Evolutionary conservation across 1,140 invertebrate species (phyloP).

Genomic region (Acromyrmex echinatior): DNA sequence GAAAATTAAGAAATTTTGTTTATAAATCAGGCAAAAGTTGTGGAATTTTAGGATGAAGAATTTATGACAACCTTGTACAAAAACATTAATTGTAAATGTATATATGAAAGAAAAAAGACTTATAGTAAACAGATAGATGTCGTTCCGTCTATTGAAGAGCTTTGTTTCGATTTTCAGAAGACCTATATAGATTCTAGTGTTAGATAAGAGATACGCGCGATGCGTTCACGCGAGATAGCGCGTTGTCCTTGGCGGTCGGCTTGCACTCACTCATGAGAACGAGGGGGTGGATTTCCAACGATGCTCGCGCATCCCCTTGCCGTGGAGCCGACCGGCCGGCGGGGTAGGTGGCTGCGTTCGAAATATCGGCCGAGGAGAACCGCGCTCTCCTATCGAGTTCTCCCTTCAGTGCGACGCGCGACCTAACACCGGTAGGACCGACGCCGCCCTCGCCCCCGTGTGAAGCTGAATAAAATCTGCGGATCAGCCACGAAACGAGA

Average conservation of each 20-base stretch:
- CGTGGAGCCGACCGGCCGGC: slow-evolving; percentile 20
- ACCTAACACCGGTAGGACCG: slow-evolving; percentile 80
- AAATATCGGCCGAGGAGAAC: slow-evolving; percentile 67
- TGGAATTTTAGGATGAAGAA: too few species aligned
- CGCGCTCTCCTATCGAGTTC: slow-evolving; percentile 63
- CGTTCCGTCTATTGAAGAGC: neutral
- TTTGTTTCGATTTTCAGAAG: neutral
- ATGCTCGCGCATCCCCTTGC: slow-evolving; percentile 49
- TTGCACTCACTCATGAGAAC: neutral
- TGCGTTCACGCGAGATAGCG: neutral
- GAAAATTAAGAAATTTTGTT: too few species aligned
- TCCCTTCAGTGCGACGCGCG: slow-evolving; percentile 83
- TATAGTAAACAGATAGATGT: neutral
- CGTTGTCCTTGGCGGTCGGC: slow-evolving; percentile 25
- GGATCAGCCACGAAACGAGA: slow-evolving; percentile 40
- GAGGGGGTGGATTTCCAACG: slow-evolving; percentile 19
- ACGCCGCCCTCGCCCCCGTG: slow-evolving; percentile 80
- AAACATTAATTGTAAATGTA: too few species aligned
- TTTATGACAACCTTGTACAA: too few species aligned
- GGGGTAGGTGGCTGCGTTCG: slow-evolving; percentile 62
- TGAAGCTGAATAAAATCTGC: slow-evolving; percentile 58
- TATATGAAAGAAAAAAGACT: neutral
- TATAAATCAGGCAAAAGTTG: too few species aligned
- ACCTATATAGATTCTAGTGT: neutral
- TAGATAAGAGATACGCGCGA: neutral